Evolutionary conservation across 2,888 invertebrate species (phyloP).

Genomic region (Calephelis perditalis): DNA sequence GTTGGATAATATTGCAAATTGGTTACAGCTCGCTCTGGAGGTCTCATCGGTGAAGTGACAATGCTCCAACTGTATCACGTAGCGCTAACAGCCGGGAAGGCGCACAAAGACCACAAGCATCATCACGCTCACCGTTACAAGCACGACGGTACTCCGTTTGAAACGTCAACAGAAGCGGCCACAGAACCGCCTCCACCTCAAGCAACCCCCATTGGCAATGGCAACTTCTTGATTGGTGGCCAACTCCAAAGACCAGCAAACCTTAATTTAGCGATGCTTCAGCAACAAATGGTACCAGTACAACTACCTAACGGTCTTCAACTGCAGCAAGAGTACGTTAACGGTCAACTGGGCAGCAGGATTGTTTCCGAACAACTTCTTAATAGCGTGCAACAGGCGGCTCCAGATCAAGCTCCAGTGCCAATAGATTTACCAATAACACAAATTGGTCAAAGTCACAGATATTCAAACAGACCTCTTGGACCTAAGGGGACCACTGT

Average conservation of each 20-base stretch:
- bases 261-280: conserved; percentile 68
- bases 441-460: conserved; percentile 40
- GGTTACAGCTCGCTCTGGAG: conserved; percentile 77
- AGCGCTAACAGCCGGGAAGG: conserved; percentile 90
- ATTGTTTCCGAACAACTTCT: conserved; percentile 77
- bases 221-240: conserved; percentile 80
- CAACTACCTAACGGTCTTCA: conserved; percentile 69
- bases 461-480: conserved; percentile 37
- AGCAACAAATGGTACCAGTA: conserved; percentile 65
- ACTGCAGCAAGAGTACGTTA: conserved; percentile 77
- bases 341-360: conserved; percentile 81
- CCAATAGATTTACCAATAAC: conserved; percentile 35
- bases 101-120: conserved; percentile 91
- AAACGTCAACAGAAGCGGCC: conserved; percentile 77
- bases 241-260: conserved; percentile 80
- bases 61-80: conserved; percentile 89
- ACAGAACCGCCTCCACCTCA: conserved; percentile 72
- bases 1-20: too few relatives aligned
- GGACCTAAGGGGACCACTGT: conserved; percentile 55
- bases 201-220: conserved; percentile 63
- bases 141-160: conserved; percentile 82
- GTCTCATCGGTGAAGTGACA: conserved; percentile 84
- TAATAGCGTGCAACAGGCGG: conserved; percentile 46
- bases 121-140: conserved; percentile 90
- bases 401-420: conserved; percentile 39